Conservation (phyloP, 2,888 invertebrate species). For the Mechanitis mazaeus region DNA sequence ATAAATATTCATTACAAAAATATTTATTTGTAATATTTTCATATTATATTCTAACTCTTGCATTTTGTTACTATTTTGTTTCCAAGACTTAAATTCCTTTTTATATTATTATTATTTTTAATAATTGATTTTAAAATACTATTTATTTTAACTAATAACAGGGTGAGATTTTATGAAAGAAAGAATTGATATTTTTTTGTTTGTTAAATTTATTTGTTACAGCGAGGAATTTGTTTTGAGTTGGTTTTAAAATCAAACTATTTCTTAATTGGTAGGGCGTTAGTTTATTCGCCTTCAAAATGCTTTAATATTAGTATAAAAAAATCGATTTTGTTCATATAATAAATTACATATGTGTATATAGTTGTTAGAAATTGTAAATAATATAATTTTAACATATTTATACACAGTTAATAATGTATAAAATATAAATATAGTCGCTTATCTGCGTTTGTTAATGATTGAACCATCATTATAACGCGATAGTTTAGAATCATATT, state of each 20-base stretch:
- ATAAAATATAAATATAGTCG: conserved; percentile 3
- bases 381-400: conserved; percentile 61
- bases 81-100: neutral
- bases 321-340: conserved; percentile 41
- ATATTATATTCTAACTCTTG: neutral
- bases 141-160: neutral
- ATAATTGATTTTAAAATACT: neutral
- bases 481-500: neutral
- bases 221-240: no score
- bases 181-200: neutral
- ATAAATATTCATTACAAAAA: no score
- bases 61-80: conserved; percentile 1
- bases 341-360: conserved; percentile 65
- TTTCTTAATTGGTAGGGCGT: conserved; percentile 44
- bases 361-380: conserved; percentile 69
- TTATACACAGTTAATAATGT: conserved; percentile 36
- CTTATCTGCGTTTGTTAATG: neutral
- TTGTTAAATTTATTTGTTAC: neutral
- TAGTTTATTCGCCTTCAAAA: conserved; percentile 72
- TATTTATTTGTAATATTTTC: no score
- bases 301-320: conserved; percentile 71
- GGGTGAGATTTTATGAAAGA: neutral
- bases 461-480: neutral
- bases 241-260: neutral
- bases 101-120: conserved; percentile 3